Percentiles rank a stretch among this genome's conserved stretches.
These are phyloP conservation scores for Chloropsis hardwickii DNA, from an alignment of 2,113 vertebrate genomes.

Conservation along the genomic window DNA sequence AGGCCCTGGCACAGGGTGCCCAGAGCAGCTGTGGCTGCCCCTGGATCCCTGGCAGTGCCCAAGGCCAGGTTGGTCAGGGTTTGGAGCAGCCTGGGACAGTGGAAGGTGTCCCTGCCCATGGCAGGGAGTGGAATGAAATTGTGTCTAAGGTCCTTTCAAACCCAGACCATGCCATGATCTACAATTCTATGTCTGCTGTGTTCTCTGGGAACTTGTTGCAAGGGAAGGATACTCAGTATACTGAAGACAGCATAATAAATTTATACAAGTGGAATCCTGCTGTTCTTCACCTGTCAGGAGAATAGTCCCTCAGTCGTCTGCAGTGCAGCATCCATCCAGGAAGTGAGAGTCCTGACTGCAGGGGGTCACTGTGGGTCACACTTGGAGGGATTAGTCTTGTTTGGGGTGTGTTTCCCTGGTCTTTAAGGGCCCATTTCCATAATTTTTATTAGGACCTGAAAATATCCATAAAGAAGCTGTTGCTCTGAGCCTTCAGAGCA, in stretches of 20 bases:
- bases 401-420: not conserved
- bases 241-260: not conserved
- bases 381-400: not conserved
- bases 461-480: not conserved
- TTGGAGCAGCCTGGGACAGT: accelerated
- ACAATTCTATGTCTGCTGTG: accelerated
- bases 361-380: not conserved
- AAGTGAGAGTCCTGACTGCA: not conserved
- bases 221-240: not conserved
- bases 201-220: not conserved
- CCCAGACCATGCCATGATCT: not conserved
- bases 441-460: not conserved
- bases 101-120: not conserved
- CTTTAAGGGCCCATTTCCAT: not conserved
- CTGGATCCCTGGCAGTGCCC: not conserved
- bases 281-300: not conserved
- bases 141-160: not conserved
- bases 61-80: accelerated
- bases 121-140: not conserved
- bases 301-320: not conserved
- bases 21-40: not conserved
- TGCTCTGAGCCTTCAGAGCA: not conserved
- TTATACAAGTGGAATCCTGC: not conserved
- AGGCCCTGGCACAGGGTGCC: not conserved
- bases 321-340: not conserved